Conservation (phyloP, 1,140 invertebrate species). For the Macrosteles quadrilineatus region DNA sequence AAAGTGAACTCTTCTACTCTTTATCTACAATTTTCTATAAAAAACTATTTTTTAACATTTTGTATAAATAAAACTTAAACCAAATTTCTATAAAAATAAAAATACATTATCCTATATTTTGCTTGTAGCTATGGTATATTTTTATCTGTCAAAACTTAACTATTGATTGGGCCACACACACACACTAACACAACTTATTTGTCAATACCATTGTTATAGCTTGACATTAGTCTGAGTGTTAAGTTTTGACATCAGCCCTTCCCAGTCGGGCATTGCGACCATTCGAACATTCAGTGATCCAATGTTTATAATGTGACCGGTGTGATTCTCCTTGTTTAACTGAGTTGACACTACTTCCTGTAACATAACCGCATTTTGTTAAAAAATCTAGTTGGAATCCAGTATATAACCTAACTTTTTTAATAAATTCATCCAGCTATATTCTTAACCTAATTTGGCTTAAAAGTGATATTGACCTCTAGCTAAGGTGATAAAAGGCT, state of each 20-base stretch:
- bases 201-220: too few species aligned
- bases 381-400: constrained; percentile 4
- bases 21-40: too few species aligned
- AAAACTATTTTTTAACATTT: too few species aligned
- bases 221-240: too few species aligned
- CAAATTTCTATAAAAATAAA: too few species aligned
- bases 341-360: constrained; percentile 36
- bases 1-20: too few species aligned
- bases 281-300: constrained; percentile 38
- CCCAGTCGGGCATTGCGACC: constrained; percentile 41
- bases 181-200: too few species aligned
- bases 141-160: too few species aligned
- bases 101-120: too few species aligned
- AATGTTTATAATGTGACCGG: constrained; percentile 39
- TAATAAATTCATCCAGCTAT: neutral
- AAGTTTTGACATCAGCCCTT: neutral
- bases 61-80: too few species aligned
- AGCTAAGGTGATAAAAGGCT: neutral
- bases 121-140: too few species aligned
- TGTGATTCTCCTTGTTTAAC: constrained; percentile 31
- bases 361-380: neutral
- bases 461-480: neutral
- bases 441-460: neutral
- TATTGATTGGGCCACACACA: too few species aligned
- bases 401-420: neutral